phyloP scores from a whole-genome alignment of 2,113 vertebrate species.

The Lipotes vexillifer region DNA sequence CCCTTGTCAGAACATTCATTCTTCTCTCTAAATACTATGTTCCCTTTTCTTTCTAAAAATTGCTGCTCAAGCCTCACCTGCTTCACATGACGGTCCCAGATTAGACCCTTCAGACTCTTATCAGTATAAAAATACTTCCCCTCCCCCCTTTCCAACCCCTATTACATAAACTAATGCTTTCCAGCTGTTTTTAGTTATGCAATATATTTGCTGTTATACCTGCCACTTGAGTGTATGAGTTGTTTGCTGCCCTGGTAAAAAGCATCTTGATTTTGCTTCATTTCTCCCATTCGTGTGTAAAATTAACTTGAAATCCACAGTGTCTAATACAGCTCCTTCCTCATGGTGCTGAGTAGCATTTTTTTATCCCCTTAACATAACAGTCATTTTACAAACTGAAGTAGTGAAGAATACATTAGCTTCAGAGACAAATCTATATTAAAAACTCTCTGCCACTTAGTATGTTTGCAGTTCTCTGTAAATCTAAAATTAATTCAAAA shows the following conservation, averaged over 20 bases:
- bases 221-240: neutral
- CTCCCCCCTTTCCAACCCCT: neutral
- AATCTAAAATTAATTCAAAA: conserved; percentile 12
- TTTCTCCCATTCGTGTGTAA: neutral
- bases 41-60: neutral
- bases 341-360: neutral
- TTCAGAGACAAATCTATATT: conserved; percentile 10
- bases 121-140: conserved; percentile 12
- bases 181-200: conserved; percentile 37
- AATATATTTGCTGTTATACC: conserved; percentile 14
- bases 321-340: neutral
- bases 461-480: neutral
- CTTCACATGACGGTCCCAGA: neutral
- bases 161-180: conserved; percentile 25
- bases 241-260: neutral
- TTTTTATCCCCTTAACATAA: neutral
- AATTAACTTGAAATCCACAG: neutral
- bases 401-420: neutral
- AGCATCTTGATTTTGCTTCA: neutral
- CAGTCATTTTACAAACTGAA: neutral
- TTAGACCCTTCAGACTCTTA: neutral
- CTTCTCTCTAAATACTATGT: neutral
- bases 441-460: neutral
- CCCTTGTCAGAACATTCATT: neutral
- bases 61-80: neutral